phyloP scores from a whole-genome alignment of 2,888 invertebrate species.

The Tortrix viridana region DNA sequence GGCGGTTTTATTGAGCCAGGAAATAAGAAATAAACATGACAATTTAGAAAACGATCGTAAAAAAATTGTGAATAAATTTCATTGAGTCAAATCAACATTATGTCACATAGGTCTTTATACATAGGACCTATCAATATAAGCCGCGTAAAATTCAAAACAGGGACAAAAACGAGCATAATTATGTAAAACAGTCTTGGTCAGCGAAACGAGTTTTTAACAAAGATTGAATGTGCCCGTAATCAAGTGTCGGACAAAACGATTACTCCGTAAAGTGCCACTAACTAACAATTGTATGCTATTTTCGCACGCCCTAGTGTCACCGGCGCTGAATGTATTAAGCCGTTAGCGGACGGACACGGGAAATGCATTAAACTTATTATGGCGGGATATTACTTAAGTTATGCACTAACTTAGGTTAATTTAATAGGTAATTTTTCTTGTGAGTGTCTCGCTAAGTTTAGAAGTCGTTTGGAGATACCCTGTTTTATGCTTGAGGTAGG shows the following conservation, averaged over 20 bases:
- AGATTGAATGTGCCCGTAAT: conserved; percentile 21
- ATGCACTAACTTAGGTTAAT: conserved; percentile 26
- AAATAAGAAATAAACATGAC: no score
- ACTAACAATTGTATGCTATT: no score
- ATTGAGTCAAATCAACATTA: no score
- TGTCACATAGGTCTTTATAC: no score
- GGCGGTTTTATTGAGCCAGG: no score
- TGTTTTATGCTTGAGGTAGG: background rate
- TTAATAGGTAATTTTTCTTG: conserved; percentile 6
- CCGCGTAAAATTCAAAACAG: no score
- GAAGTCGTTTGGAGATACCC: background rate
- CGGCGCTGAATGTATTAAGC: background rate
- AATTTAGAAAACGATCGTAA: no score
- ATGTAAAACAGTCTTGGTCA: no score
- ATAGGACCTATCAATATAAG: no score
- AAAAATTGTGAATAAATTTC: no score
- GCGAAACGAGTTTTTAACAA: conserved; percentile 17
- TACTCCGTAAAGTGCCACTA: conserved; percentile 12
- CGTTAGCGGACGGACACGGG: conserved; percentile 34
- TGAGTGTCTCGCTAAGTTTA: background rate
- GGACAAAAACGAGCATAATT: no score
- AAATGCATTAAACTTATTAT: conserved; percentile 39
- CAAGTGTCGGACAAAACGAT: conserved; percentile 24
- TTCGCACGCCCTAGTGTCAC: no score
- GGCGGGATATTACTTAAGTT: conserved; percentile 29